phyloP scores from a whole-genome alignment of 23 tunicate genomes.

The Oikopleura albicans region DNA sequence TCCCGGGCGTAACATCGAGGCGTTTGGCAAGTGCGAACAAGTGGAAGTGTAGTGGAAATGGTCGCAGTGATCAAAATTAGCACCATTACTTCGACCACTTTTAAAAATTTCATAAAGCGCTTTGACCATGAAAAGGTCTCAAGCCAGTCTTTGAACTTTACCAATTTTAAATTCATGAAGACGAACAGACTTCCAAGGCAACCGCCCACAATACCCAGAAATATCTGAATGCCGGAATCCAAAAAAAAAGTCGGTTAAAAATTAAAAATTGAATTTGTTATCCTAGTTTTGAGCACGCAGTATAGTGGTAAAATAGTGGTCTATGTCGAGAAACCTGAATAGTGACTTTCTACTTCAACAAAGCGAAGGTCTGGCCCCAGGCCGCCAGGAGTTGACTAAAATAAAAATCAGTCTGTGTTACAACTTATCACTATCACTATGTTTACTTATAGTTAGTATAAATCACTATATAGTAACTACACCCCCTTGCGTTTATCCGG shows the following conservation, averaged over 20 bases:
- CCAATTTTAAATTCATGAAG: constrained; percentile 67
- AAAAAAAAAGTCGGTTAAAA: neutral
- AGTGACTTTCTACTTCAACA: no score
- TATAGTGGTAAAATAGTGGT: no score
- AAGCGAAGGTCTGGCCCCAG: no score
- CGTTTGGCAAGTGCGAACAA: neutral
- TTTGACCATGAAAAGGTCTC: constrained; percentile 30
- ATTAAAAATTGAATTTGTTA: neutral
- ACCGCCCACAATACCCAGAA: constrained; percentile 68
- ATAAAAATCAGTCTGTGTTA: no score
- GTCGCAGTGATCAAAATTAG: constrained; percentile 30
- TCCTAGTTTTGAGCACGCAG: no score
- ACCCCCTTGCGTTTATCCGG: no score
- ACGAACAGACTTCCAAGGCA: constrained; percentile 61
- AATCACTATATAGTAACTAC: no score
- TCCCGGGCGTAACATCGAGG: constrained; percentile 1
- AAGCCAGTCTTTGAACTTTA: constrained; percentile 31
- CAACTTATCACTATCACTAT: no score
- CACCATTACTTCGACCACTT: constrained; percentile 54
- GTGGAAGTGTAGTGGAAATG: constrained; percentile 5
- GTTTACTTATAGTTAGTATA: no score
- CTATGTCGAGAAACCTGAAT: no score
- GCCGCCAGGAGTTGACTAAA: no score
- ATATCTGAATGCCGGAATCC: no score
- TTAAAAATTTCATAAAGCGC: constrained; percentile 25